These are phyloP conservation scores for Cetoscarus ocellatus DNA, from an alignment of 2,797 vertebrate genomes.

Conservation along the genomic window DNA sequence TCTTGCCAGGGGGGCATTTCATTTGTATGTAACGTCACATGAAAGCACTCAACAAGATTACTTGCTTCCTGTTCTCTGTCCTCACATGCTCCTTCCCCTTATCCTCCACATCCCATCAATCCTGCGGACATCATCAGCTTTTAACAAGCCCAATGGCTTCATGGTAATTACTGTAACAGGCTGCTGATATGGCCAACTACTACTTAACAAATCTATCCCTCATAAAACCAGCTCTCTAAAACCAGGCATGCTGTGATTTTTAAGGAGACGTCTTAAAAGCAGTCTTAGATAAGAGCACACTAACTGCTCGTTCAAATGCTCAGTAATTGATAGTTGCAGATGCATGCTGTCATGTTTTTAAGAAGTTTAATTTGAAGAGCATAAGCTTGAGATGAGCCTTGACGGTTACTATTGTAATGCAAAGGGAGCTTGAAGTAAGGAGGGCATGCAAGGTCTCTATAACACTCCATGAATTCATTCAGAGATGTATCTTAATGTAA, in stretches of 20 bases:
- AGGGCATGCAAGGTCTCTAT: not conserved
- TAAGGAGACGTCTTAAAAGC: constrained; percentile 33
- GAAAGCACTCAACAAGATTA: no score
- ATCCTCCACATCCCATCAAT: constrained; percentile 65
- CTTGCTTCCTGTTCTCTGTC: constrained; percentile 18
- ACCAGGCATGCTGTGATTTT: constrained; percentile 42
- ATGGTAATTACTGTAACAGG: constrained; percentile 69
- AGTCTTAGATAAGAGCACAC: constrained; percentile 3
- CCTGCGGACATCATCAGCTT: constrained; percentile 73
- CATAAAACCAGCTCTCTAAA: constrained; percentile 58
- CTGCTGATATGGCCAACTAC: constrained; percentile 54
- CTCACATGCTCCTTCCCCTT: constrained; percentile 45
- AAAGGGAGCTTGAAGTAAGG: not conserved
- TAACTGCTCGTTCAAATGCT: not conserved
- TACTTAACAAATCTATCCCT: constrained; percentile 41
- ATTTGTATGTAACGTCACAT: no score
- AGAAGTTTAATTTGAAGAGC: not conserved
- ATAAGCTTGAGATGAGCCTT: not conserved
- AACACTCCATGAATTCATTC: constrained; percentile 4
- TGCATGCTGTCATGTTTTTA: constrained; percentile 6
- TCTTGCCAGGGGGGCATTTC: no score
- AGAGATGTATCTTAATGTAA: constrained; percentile 2
- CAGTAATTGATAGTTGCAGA: not conserved
- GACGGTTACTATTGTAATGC: not conserved
- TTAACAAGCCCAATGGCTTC: constrained; percentile 70